Evolutionary conservation across 2,113 vertebrate species (phyloP), one percentile per base, ranked within the genome.

Genomic region (Malurus elegans): DNA sequence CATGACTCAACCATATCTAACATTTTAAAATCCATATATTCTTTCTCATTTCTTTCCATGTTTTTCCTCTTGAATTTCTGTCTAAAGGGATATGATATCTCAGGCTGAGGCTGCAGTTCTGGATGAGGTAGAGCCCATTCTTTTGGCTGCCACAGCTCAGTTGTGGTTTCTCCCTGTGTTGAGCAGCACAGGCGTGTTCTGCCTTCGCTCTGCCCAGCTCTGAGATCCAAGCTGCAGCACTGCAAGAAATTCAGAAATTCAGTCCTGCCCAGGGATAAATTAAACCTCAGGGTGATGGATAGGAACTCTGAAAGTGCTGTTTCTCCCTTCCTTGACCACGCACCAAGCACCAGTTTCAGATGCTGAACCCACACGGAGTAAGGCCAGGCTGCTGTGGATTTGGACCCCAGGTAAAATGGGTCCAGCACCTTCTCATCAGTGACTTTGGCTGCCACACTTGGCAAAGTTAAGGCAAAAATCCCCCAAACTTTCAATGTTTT

Each of bases 1-100:
- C 47, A 16, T 2, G 3, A 58, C 40, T 17, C 54, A 57, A 60
- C 2, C 0, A 34, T 18, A 66, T 2, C 8, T 6, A 53, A 28
- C 10, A 6, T 38, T 57, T 84, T 23, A 8, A n/a, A 71, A 53
- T 48, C 14, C 32, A 18, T 21, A 29, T 23, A 29, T 50, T 58
- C 25, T 56, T 67, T 57, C 62, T 20, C 1, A 66, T 50, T 47
- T 64, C 38, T 51, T 92, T 38, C 44, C 64, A 0, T 75, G 16
- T 32, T 69, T 51, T 86, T 92, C 48, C 45, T 70, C 28, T 81
- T 73, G 62, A 74, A 25, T 58, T 51, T 71, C 42, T 48, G 24
- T 24, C 62, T n/a, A 28, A 44, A 70, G 25, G 24, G 28, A 61
- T 3, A 9, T 1, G 8, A 64, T 10, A 18, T 11, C 29, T 18